phyloP scores from a whole-genome alignment of 1,140 invertebrate species.

The Drosophila repleta region DNA sequence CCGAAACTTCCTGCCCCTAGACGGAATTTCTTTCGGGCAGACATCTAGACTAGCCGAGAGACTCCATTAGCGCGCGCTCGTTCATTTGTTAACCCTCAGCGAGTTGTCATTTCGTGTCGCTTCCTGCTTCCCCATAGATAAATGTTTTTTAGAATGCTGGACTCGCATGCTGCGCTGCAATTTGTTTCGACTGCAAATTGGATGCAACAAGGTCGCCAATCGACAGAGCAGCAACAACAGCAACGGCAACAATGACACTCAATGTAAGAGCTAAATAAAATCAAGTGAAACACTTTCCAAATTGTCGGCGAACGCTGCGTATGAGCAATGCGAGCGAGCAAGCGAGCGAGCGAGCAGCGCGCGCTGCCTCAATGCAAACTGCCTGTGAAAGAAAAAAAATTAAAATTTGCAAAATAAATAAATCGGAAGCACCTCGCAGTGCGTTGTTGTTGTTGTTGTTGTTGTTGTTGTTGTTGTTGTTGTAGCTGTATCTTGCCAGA shows the following conservation, averaged over 20 bases:
- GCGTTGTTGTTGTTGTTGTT: constrained; percentile 12
- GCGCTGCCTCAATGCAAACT: constrained; percentile 46
- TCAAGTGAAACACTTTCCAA: constrained; percentile 57
- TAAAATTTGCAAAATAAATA: constrained; percentile 44
- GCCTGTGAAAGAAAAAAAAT: constrained; percentile 25
- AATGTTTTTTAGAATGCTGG: constrained; percentile 37
- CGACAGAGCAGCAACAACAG: constrained; percentile 14
- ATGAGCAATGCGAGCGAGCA: constrained; percentile 54
- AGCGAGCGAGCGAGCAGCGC: constrained; percentile 9
- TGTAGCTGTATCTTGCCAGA: constrained; percentile 50
- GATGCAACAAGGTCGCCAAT: constrained; percentile 39
- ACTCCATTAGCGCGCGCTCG: constrained; percentile 36
- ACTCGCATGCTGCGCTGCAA: constrained; percentile 56
- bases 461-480: constrained; percentile 10
- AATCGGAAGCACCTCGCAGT: constrained; percentile 65
- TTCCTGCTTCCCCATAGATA: constrained; percentile 77
- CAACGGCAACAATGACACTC: constrained; percentile 23
- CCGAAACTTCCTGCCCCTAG: background rate
- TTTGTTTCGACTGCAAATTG: constrained; percentile 44
- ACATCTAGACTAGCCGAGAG: background rate
- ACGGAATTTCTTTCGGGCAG: background rate
- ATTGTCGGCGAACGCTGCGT: constrained; percentile 54
- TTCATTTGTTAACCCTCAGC: constrained; percentile 62
- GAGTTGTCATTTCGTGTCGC: constrained; percentile 57
- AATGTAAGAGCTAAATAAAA: constrained; percentile 14